Base-by-base conservation (phyloP, 2,888 invertebrate genomes). In the Autographa gamma region DNA sequence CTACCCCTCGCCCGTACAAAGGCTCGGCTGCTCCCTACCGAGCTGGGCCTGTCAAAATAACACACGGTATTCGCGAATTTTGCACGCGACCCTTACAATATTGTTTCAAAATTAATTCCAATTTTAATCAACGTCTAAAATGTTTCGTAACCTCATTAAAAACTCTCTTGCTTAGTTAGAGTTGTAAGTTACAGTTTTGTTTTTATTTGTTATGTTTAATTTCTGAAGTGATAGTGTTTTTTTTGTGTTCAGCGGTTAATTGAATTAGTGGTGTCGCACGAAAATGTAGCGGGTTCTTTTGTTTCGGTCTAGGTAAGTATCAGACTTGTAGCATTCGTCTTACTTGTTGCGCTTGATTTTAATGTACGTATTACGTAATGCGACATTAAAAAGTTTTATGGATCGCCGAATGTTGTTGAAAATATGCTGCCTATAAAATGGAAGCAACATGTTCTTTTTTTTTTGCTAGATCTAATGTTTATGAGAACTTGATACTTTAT, bases 1-100 rank as follows among this genome's bases (percentile, higher is more conserved):
- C 74, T 65, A 19, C 76, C 60, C 83, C 77, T 82, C 77, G 87
- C 92, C 92, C 90, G 91, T 91, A 90, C 93, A 93, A 93, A 93
- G 91, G 91, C 91, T 82, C 89, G 90, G 88, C 90, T 88, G 91
- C 91, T 88, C 90, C 88, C 89, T 83, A 79, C 84, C 86, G 84
- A 83, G 89, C 89, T 84, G 85, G 89, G 90, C 86, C 90, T 93
- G 93, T 94, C 93, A 93, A 93, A 95, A 93, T 93, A 93, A 88
- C 81, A 91, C 88, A 86, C 81, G 86, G 85, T 86, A 85, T 89
- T 89, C 86, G 89, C 88, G 85, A 90, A 88, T 85, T 87, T 84
- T 79, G 77, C 88, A 88, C 88, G 87, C 88, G 84, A 85, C 70
- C 74, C 71, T 72, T 80, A 73, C 38, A 65, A 73, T 73, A 64